Evolutionary conservation across 2,888 invertebrate genomes (phyloP).

Genomic region (Resseliella maxima): DNA sequence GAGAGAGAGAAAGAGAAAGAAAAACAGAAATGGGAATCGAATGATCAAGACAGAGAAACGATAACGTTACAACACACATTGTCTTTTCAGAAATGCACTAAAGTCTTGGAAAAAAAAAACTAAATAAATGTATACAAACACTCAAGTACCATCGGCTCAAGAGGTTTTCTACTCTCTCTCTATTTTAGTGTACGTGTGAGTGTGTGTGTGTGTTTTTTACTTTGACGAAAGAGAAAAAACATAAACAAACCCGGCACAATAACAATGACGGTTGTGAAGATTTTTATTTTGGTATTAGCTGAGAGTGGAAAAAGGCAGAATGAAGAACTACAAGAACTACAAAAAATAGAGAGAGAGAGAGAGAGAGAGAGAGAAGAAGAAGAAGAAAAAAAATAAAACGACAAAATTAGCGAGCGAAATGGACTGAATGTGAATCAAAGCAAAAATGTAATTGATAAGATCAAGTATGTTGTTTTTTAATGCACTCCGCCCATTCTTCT

Average conservation of each 20-base stretch:
- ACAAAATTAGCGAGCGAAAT: too few species aligned
- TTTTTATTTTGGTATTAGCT: conserved; percentile 38
- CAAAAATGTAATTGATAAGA: conserved; percentile 31
- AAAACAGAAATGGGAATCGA: neutral
- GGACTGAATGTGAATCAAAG: too few species aligned
- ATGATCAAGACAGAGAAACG: neutral
- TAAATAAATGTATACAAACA: conserved; percentile 50
- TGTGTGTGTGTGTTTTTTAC: too few species aligned
- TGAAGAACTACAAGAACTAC: neutral
- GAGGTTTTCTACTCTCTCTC: conserved; percentile 14
- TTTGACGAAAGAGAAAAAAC: conserved; percentile 40
- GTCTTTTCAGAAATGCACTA: neutral
- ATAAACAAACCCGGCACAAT: conserved; percentile 25
- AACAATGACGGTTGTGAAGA: conserved; percentile 32
- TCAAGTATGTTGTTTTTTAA: conserved; percentile 46
- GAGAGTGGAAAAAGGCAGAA: neutral
- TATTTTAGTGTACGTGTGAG: too few species aligned
- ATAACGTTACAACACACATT: conserved; percentile 34
- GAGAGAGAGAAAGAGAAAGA: neutral
- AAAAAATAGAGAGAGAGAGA: neutral
- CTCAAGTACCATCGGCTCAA: conserved; percentile 41
- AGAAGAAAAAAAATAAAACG: neutral
- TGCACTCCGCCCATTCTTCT: neutral
- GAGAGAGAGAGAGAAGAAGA: neutral
- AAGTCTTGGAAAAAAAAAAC: neutral